Conservation (phyloP, 1,140 invertebrate species). For the Ylistrum balloti region DNA sequence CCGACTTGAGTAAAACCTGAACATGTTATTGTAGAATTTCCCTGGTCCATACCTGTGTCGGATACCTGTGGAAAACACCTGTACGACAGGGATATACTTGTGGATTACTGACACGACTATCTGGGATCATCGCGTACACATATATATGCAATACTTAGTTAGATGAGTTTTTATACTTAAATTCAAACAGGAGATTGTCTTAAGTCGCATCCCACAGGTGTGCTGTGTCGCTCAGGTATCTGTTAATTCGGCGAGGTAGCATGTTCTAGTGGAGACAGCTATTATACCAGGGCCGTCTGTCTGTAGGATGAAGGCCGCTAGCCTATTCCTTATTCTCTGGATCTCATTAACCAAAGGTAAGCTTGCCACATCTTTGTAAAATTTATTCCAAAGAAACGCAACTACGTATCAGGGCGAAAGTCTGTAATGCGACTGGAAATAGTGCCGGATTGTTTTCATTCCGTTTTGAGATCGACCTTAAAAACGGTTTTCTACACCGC, state of each 20-base stretch:
- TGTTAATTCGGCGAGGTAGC: neutral
- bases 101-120: neutral
- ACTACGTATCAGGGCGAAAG: too few relatives aligned
- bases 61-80: neutral
- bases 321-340: neutral
- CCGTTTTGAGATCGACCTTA: too few relatives aligned
- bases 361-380: neutral
- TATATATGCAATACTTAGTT: neutral
- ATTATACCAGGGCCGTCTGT: neutral
- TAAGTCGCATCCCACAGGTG: neutral
- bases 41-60: neutral
- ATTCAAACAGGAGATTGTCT: neutral
- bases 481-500: too few relatives aligned
- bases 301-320: slow-evolving; percentile 10
- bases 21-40: neutral
- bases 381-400: too few relatives aligned
- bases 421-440: too few relatives aligned
- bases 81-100: neutral
- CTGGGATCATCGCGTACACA: neutral
- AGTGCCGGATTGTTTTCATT: too few relatives aligned
- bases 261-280: neutral
- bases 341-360: neutral
- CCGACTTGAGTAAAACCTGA: neutral
- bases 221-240: neutral
- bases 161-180: slow-evolving; percentile 25